Base-by-base conservation (phyloP, 2,113 vertebrate genomes). In the Cephalopterus ornatus region DNA sequence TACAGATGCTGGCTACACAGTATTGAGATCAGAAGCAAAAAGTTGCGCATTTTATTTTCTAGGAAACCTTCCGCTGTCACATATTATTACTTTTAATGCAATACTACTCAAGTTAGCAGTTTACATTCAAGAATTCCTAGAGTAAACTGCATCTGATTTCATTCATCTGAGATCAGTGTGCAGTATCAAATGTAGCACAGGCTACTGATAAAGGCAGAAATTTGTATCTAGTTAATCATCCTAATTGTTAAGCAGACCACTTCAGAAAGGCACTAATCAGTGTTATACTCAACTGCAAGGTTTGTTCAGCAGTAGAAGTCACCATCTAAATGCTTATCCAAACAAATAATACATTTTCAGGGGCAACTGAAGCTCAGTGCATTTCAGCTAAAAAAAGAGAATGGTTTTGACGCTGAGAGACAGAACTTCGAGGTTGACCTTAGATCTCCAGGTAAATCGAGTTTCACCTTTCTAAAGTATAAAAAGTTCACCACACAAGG, bases 191-290 rank as follows among this genome's bases (percentile, higher is more conserved):
- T 14, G 13, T 74, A 85, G 78, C 3, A 0, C 50, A 95, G 47
- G 63, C 52, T 88, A 81, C 74, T 23, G 59, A 89, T 49, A 93
- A 74, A 91, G 74, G 65, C 47, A 89, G 63, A 85, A 93, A 93
- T 80, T 77, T 89, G 81, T 89, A 89, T 91, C 67, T 67, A 66
- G 46, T 88, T 93, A 87, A 93, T 89, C 90, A 96, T n/a, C 33
- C 61, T 82, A 86, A 85, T 78, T 94, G 65, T 85, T 81, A 83
- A 21, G 62, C 74, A 94, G 71, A 62, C 39, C 23, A 56, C 76
- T 93, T 92, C 41, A 87, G 82, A 93, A 93, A 93, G 47, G 76
- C 75, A 80, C 37, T 91, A 74, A 88, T 93, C 91, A 92, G 75
- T n/a, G 50, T 71, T 79, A 81, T 17, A 73, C 46, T 85, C 56